Evolutionary conservation across 2,113 vertebrate genomes (phyloP).

Genomic region (Solenodon paradoxus): DNA sequence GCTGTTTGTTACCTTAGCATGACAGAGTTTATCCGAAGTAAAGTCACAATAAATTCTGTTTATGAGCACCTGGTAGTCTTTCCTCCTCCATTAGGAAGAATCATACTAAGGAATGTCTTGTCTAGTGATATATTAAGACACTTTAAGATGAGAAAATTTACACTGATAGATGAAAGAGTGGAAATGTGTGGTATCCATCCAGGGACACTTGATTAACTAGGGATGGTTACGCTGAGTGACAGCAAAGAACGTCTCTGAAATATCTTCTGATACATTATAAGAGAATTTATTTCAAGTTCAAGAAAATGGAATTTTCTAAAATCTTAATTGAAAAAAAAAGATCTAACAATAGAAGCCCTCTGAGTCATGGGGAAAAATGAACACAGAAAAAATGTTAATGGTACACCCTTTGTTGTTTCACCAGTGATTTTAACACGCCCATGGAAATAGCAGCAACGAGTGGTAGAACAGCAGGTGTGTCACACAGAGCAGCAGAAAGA

Average conservation of each 20-base stretch:
- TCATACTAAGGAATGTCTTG: not conserved
- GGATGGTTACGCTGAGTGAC: not conserved
- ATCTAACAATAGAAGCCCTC: not conserved
- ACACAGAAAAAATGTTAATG: not conserved
- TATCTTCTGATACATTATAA: not conserved
- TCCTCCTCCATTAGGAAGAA: not conserved
- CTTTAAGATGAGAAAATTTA: not conserved
- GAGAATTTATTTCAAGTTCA: not conserved
- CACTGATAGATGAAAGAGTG: not conserved
- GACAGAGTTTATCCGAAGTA: not conserved
- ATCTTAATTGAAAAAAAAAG: not conserved
- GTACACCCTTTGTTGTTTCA: not conserved
- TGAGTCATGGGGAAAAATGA: not conserved
- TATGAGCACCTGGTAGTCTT: not conserved
- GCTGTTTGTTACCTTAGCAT: not conserved
- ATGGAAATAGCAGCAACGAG: not conserved
- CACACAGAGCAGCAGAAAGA: not conserved
- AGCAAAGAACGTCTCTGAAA: not conserved
- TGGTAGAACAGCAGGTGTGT: not conserved
- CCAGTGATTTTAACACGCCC: not conserved
- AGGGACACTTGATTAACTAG: not conserved
- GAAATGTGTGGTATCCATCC: not conserved
- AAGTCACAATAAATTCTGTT: not conserved
- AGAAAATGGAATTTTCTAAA: not conserved
- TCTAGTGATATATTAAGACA: not conserved